Base-by-base conservation (phyloP, 2,888 invertebrate species). In the Leucophenga maculata region DNA sequence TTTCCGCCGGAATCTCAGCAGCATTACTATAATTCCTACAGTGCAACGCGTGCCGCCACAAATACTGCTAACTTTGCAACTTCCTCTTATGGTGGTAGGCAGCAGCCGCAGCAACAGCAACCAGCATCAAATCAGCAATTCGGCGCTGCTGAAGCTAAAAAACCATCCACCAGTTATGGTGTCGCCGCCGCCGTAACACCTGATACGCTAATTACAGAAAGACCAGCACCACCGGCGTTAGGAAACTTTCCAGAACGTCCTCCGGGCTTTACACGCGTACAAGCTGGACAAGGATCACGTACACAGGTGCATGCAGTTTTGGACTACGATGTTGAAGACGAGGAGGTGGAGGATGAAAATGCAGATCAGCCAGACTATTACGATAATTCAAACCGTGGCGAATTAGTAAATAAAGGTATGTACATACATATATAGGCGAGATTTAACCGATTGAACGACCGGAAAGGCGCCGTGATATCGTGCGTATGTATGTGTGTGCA, bases 181-280 rank as follows among this genome's bases (percentile, higher is more conserved):
- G 78, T 78, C 60, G 82, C 77, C 16, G 78, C 62, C 46, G 65
- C 57, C 26, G 72, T 55, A 59, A 46, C 68, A 66, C 76, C 73
- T 18, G 78, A 67, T 11, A 67, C 26, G 70, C 72, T 39, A 69
- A 69, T 64, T 70, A 60, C 14, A 65, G 60, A 22, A 39, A 39
- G 39, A 39, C 39, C 39, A 11, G 64, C 71, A 68, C 73, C 50
- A 74, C 74, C 62, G 82, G 77, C 60, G 77, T 85, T 39, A 8
- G 39, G 39, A 8, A 82, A 82, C 18, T 90, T 90, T 73, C 90
- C 91, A 0, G 90, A 91, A 68, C 89, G 91, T 73, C 91, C 92
- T 44, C 91, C 92, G 3, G 92, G 92, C 6, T 93, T 91, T 83
- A 93, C 93, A 14, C 91, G 92, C 79, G 93, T 93, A 55, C 91